Percentiles rank a stretch among this genome's conserved stretches.
Evolutionary conservation across 2,888 invertebrate species (phyloP).

Genomic region (Lissocephala sabroskyi): DNA sequence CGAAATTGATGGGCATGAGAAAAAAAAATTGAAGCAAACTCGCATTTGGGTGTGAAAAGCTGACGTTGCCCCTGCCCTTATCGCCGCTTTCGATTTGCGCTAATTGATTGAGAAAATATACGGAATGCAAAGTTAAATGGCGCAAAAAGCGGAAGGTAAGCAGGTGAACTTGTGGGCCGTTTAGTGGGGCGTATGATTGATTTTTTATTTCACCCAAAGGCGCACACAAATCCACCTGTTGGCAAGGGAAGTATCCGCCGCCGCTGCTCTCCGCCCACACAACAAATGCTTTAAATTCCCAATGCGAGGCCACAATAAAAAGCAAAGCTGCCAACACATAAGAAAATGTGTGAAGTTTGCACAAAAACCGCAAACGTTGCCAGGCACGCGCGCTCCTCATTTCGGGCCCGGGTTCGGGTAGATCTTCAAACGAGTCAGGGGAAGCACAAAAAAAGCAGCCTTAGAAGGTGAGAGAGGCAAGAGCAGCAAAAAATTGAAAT

Average conservation of each 20-base stretch:
- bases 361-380: constrained; percentile 61
- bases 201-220: constrained; percentile 52
- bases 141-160: constrained; percentile 14
- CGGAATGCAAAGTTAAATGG: constrained; percentile 24
- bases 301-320: constrained; percentile 34
- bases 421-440: constrained; percentile 36
- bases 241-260: too few relatives aligned
- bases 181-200: constrained; percentile 54
- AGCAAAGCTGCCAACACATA: constrained; percentile 20
- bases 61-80: too few relatives aligned
- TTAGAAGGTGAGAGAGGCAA: constrained; percentile 7
- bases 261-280: too few relatives aligned
- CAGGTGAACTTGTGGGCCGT: neutral
- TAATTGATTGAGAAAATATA: constrained; percentile 41
- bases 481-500: constrained; percentile 18
- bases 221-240: constrained; percentile 54
- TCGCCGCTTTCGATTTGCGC: constrained; percentile 6
- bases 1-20: constrained; percentile 46
- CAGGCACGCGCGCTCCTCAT: constrained; percentile 59
- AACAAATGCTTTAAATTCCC: constrained; percentile 56
- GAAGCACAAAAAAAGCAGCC: constrained; percentile 7
- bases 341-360: constrained; percentile 61
- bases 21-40: constrained; percentile 20
- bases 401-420: constrained; percentile 33
- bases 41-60: constrained; percentile 45